Percentiles rank a stretch among this genome's conserved stretches.
Evolutionary conservation across 92 coral and sea anemone genomes (phyloP).

Genomic region (Pocillopora meandrina): DNA sequence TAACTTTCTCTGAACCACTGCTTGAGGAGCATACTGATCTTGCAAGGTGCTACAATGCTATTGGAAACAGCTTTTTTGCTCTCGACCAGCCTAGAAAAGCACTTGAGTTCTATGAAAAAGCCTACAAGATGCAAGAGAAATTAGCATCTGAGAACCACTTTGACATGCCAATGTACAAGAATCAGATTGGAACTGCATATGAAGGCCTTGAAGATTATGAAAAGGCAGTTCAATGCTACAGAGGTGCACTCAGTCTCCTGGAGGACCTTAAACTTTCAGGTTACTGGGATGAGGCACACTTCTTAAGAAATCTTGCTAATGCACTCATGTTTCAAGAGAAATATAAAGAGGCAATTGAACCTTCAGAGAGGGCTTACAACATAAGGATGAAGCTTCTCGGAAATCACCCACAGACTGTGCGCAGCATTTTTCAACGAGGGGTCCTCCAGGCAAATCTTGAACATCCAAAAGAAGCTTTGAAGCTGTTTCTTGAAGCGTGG

Average conservation of each 20-base stretch:
- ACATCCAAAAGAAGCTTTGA: constrained; percentile 35
- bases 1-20: constrained; percentile 2
- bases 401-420: constrained; percentile 63
- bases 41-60: constrained; percentile 60
- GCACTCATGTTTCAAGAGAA: constrained; percentile 43
- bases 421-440: constrained; percentile 68
- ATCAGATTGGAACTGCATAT: constrained; percentile 34
- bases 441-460: constrained; percentile 47
- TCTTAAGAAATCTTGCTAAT: constrained; percentile 69
- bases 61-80: constrained; percentile 53
- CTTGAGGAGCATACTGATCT: constrained; percentile 30
- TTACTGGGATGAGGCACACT: constrained; percentile 50
- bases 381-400: constrained; percentile 50
- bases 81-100: constrained; percentile 43
- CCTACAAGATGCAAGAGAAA: constrained; percentile 38
- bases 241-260: constrained; percentile 57
- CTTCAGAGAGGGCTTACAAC: constrained; percentile 60
- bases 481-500: constrained; percentile 45
- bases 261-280: constrained; percentile 54
- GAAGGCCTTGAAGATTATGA: constrained; percentile 32
- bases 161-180: constrained; percentile 33
- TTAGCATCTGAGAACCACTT: constrained; percentile 23
- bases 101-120: constrained; percentile 21
- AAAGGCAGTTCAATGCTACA: constrained; percentile 50
- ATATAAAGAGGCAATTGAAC: constrained; percentile 50